These are phyloP conservation scores for Drosophila gunungcola DNA, from an alignment of 1,140 invertebrate genomes.

Conservation along the genomic window DNA sequence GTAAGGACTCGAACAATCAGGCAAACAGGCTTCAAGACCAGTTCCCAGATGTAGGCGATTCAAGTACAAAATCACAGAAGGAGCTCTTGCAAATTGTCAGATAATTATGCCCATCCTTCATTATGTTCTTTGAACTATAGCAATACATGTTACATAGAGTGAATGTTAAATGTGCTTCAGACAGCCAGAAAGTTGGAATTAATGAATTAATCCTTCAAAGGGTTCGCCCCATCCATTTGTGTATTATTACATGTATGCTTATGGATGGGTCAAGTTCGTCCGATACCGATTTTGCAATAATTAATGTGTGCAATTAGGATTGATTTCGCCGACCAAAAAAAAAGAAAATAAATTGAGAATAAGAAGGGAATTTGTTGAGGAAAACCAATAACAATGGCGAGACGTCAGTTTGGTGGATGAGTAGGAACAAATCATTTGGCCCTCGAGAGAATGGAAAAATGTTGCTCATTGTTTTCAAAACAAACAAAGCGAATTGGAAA, in stretches of 20 bases:
- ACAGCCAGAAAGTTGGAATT: slow-evolving; percentile 1
- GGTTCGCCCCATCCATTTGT: slow-evolving; percentile 4
- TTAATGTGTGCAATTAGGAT: slow-evolving; percentile 56
- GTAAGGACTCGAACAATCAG: slow-evolving; percentile 39
- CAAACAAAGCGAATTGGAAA: slow-evolving; percentile 53
- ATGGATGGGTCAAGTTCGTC: slow-evolving; percentile 20
- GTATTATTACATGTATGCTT: neutral
- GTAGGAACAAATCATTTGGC: slow-evolving; percentile 16
- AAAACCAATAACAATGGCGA: slow-evolving; percentile 41
- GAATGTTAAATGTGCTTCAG: slow-evolving; percentile 45
- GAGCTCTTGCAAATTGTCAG: slow-evolving; percentile 4
- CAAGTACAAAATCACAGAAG: slow-evolving; percentile 15
- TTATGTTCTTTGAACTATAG: slow-evolving; percentile 19
- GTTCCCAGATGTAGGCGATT: slow-evolving; percentile 3
- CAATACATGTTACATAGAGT: slow-evolving; percentile 22
- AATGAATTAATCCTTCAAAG: slow-evolving; percentile 43
- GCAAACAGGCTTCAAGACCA: slow-evolving; percentile 43
- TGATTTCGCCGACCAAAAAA: slow-evolving; percentile 26
- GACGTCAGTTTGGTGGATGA: slow-evolving; percentile 13
- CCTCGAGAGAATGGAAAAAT: slow-evolving; percentile 24
- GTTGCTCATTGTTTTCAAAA: slow-evolving; percentile 78
- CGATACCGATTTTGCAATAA: slow-evolving; percentile 37
- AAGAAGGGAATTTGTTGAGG: slow-evolving; percentile 4
- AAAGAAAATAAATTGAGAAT: neutral
- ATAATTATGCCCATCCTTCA: slow-evolving; percentile 9